phyloP scores from a whole-genome alignment of 2,113 vertebrate genomes.

The Thunnus thynnus region DNA sequence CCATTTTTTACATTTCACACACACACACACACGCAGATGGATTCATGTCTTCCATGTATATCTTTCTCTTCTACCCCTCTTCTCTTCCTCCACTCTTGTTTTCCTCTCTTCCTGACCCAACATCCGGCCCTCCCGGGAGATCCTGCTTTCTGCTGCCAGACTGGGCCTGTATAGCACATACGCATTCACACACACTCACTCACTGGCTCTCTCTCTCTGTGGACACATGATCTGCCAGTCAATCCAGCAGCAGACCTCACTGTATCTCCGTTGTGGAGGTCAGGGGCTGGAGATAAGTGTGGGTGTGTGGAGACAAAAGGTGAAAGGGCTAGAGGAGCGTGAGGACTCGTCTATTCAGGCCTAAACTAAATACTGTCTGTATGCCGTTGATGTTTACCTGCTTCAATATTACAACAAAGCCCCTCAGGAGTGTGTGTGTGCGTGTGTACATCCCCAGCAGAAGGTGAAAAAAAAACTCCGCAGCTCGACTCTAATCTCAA shows the following conservation, averaged over 20 bases:
- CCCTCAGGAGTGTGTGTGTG: slow-evolving; percentile 27
- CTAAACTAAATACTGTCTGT: slow-evolving; percentile 66
- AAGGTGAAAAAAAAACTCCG: slow-evolving; percentile 33
- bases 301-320: slow-evolving; percentile 44
- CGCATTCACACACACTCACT: slow-evolving; percentile 18
- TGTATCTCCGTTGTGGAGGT: slow-evolving; percentile 53
- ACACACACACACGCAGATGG: slow-evolving; percentile 4
- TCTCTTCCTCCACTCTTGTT: slow-evolving; percentile 65
- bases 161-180: slow-evolving; percentile 39
- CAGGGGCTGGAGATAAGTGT: slow-evolving; percentile 52
- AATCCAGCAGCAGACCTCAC: slow-evolving; percentile 69
- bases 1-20: slow-evolving; percentile 67
- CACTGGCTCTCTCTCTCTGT: slow-evolving; percentile 47
- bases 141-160: slow-evolving; percentile 64
- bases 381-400: slow-evolving; percentile 68
- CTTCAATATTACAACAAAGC: slow-evolving; percentile 61
- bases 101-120: slow-evolving; percentile 72
- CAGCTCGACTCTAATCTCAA: slow-evolving; percentile 37
- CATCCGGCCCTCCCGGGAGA: slow-evolving; percentile 73
- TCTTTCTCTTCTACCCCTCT: slow-evolving; percentile 44
- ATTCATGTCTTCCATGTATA: slow-evolving; percentile 58
- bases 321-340: slow-evolving; percentile 61
- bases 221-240: slow-evolving; percentile 73
- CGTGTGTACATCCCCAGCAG: slow-evolving; percentile 24
- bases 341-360: slow-evolving; percentile 59